Evolutionary conservation across 2,888 invertebrate species (phyloP), one percentile per base, ranked within the genome.

Genomic region (Eupithecia tripunctaria): DNA sequence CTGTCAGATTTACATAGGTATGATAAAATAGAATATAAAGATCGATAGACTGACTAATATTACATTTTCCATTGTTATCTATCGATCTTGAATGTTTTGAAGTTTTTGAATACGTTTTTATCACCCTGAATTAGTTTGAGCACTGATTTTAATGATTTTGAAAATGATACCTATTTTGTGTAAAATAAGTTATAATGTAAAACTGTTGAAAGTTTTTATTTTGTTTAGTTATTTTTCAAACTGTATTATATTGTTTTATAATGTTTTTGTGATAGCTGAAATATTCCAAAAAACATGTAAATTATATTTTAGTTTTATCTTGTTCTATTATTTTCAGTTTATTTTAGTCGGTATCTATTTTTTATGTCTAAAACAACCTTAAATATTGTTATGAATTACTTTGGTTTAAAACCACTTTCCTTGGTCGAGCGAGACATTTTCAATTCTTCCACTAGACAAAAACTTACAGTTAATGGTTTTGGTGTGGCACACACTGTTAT

Each of bases 231-330:
- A 56, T 64, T 67, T 73, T 74, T 27, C n/a, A 71, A 67, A 71
- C 67, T 70, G 62, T 73, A 21, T 21, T 3, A 21, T 3, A 51
- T 21, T 51, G 59, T 62, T 62, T 21, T 10, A 51, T 12, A 51
- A 21, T 51, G 59, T 62, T 62, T 62, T 75, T 77, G 78, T 73
- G 74, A 74, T 77, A 63, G 41, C 21, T 43, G n/a, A 43, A 56
- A 66, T 74, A 74, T 83, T 85, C 84, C 82, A 86, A 85, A 86
- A 81, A 73, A 43, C 36, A 41, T n/a, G 25, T 64, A 56, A 69
- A 65, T 68, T 64, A 68, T 73, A 68, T 76, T 74, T 56, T 78
- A 76, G 18, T 81, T 84, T 84, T 84, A 84, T 84, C 84, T 83
- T 86, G 84, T 86, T 85, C 83, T 81, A 15, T 78, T 74, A n/a